Evolutionary conservation across 2,888 invertebrate species (phyloP), one percentile per base, ranked within the genome.

Genomic region (Mesoligia furuncula): DNA sequence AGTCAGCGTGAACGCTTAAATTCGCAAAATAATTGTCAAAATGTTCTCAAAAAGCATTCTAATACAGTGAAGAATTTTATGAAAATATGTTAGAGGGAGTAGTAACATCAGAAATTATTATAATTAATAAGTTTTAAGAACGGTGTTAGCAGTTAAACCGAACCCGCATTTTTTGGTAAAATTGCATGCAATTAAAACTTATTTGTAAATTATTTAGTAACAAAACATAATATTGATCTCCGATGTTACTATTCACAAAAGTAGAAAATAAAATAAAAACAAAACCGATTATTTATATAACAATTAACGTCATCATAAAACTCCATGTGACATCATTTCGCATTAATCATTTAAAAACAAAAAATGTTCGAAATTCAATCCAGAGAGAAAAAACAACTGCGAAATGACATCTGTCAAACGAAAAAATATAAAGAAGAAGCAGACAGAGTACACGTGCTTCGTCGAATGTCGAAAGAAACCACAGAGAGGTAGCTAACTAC

Each of bases 11-110:
- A 73, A 66, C 77, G 78, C 81, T 73, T 81, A 85, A 88, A 85
- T 77, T 87, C 73, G 90, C 91, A 90, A 90, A 89, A 83, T 80
- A 89, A 81, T n/a, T 65, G 27, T 72, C 61, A 84, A 84, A 81
- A 77, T 74, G 78, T 83, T 82, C 69, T 85, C 81, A 87, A 81
- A 79, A 87, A 84, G 87, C 85, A 67, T 79, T 81, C 80, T 84
- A 88, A 77, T 67, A 78, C 48, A 75, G 85, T 81, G 80, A 86
- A 81, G 36, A 76, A 66, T 80, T 77, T 75, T 74, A 77, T 85
- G 75, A 66, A 73, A 70, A 65, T 70, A 20, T 82, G 51, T 83
- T 69, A 39, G 11, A 45, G n/a, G n/a, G 72, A 69, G 81, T 81
- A 61, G 24, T 73, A 68, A 71, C 59, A 54, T 83, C 24, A 20